phyloP scores from a whole-genome alignment of 2,888 invertebrate genomes.

The Acrocyrtus sp. region DNA sequence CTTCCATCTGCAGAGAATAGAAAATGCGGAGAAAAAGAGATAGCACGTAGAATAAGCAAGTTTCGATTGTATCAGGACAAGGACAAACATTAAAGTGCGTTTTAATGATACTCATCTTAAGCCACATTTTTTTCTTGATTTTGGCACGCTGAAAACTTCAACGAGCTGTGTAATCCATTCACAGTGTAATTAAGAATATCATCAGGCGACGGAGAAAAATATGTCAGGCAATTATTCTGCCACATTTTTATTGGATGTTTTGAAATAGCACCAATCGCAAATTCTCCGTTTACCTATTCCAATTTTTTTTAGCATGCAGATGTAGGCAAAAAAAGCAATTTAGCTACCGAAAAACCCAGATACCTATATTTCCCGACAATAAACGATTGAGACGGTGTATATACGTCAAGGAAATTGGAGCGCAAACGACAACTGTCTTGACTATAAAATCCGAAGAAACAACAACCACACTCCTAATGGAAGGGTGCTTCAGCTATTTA shows the following conservation, averaged over 20 bases:
- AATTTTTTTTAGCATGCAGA: background rate
- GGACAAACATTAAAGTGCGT: background rate
- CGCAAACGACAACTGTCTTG: too few relatives aligned
- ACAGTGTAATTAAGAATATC: background rate
- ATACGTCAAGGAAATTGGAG: too few relatives aligned
- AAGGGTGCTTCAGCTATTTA: too few relatives aligned
- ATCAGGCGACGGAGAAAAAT: slow-evolving; percentile 1
- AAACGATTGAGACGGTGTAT: background rate
- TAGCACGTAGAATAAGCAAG: background rate
- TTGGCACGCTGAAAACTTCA: slow-evolving; percentile 7
- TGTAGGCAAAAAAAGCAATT: too few relatives aligned
- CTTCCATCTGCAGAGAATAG: too few relatives aligned
- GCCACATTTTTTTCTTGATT: slow-evolving; percentile 9
- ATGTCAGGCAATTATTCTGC: slow-evolving; percentile 14
- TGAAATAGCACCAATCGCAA: slow-evolving; percentile 4
- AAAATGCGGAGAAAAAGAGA: too few relatives aligned
- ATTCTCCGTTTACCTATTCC: background rate
- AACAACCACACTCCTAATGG: too few relatives aligned
- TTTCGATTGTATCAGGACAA: background rate
- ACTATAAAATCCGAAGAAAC: background rate
- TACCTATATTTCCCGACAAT: background rate
- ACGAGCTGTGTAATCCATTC: background rate
- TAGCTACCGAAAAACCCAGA: too few relatives aligned
- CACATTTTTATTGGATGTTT: slow-evolving; percentile 13
- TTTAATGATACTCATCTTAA: background rate